Percentiles rank a stretch among this genome's conserved stretches.
These are phyloP conservation scores for Myrmophylax atrothorax DNA, from an alignment of 2,113 vertebrate genomes.

Conservation along the genomic window DNA sequence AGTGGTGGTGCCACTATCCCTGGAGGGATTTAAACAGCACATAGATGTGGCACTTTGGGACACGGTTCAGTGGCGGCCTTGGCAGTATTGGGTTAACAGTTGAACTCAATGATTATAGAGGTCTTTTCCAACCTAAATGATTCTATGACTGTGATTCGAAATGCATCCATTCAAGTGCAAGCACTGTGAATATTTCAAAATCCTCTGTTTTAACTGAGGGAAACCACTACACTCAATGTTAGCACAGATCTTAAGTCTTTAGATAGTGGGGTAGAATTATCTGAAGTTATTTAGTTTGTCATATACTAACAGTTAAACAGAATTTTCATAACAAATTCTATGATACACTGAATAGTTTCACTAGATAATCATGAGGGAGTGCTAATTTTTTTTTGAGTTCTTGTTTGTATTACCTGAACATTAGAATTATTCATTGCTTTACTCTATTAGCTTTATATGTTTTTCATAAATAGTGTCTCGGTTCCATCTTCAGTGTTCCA, in stretches of 20 bases:
- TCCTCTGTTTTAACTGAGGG: neutral
- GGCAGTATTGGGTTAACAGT: neutral
- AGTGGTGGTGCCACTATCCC: neutral
- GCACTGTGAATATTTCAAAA: neutral
- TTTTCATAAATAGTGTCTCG: neutral
- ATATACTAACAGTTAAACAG: neutral
- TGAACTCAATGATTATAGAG: neutral
- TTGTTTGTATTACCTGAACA: neutral
- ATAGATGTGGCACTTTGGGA: no score
- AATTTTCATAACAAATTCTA: neutral
- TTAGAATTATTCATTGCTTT: neutral
- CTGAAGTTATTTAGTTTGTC: neutral
- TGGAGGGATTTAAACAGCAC: neutral
- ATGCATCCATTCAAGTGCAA: neutral
- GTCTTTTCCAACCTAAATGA: neutral
- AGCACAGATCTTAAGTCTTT: neutral
- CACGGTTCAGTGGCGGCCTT: neutral
- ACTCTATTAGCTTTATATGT: neutral
- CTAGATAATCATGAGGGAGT: neutral
- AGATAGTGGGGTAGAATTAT: neutral
- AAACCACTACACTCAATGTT: neutral
- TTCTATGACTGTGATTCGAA: neutral
- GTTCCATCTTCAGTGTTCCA: neutral
- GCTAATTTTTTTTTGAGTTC: neutral
- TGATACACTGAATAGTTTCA: neutral